These are phyloP conservation scores for Hippolais icterina DNA, from an alignment of 2,113 vertebrate species.

Conservation along the genomic window DNA sequence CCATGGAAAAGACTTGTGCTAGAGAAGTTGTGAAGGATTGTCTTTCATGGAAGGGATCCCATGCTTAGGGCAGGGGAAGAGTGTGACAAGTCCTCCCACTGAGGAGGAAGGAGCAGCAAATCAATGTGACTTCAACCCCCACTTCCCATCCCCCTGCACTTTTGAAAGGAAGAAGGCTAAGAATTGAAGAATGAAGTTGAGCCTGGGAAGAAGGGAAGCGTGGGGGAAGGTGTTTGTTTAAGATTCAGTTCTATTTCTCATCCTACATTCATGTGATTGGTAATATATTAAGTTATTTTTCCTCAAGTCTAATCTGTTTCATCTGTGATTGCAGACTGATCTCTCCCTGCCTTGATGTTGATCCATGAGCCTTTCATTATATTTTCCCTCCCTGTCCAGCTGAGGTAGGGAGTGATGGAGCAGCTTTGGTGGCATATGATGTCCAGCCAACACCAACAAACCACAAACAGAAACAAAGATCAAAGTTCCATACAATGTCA, in stretches of 20 bases:
- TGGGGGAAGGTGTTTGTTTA: background rate
- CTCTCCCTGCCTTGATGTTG: background rate
- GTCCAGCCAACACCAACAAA: background rate
- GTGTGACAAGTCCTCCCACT: background rate
- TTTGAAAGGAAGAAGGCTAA: background rate
- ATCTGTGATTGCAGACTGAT: background rate
- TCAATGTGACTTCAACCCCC: too few relatives aligned
- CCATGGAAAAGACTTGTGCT: background rate
- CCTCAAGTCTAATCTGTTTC: background rate
- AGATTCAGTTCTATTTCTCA: background rate
- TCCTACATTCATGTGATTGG: background rate
- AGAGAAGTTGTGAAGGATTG: background rate
- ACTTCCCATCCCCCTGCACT: background rate
- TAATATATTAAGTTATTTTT: background rate
- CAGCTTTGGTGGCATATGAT: background rate
- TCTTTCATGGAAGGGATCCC: background rate
- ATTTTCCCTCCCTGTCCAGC: background rate
- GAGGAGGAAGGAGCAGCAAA: background rate
- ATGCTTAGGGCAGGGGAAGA: background rate
- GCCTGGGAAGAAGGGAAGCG: background rate
- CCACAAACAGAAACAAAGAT: background rate
- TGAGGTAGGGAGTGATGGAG: background rate
- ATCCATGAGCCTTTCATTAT: accelerated
- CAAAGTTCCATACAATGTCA: background rate
- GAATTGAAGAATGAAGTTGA: background rate